Conservation (phyloP, 1,140 invertebrate genomes). For the Hetaerina americana region DNA sequence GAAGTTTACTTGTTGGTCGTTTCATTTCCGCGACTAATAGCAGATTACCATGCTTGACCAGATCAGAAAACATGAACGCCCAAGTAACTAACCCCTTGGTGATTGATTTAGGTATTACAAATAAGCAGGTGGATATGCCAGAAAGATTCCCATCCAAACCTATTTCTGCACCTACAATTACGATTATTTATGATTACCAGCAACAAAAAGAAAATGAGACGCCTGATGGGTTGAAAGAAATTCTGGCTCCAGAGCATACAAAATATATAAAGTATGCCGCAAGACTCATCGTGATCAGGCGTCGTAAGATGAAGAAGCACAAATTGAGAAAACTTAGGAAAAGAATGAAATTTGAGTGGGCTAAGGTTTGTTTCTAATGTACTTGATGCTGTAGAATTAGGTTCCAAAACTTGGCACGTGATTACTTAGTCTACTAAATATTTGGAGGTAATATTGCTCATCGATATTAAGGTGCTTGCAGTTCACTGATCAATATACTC, state of each 20-base stretch:
- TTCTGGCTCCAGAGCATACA: not conserved
- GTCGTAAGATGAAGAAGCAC: conserved; percentile 75
- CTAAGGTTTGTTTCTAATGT: conserved; percentile 33
- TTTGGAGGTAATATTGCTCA: too few relatives aligned
- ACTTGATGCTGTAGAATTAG: not conserved
- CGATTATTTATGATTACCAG: not conserved
- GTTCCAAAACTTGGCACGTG: not conserved
- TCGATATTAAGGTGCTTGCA: too few relatives aligned
- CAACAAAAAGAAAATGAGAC: not conserved
- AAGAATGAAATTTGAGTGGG: conserved; percentile 57
- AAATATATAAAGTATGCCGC: conserved; percentile 48
- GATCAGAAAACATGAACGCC: not conserved
- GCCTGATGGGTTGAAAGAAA: not conserved
- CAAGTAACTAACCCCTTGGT: not conserved
- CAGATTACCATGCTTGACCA: not conserved
- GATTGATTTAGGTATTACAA: not conserved
- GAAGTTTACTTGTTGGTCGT: not conserved
- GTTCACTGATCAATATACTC: too few relatives aligned
- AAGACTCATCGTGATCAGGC: conserved; percentile 59
- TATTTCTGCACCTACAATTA: not conserved
- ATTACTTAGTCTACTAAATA: too few relatives aligned
- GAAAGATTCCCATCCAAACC: not conserved
- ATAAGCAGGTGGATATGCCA: not conserved
- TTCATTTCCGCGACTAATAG: not conserved
- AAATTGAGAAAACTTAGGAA: conserved; percentile 66